These are phyloP conservation scores for Liodrosophila aerea DNA, from an alignment of 2,888 invertebrate genomes.

Conservation along the genomic window DNA sequence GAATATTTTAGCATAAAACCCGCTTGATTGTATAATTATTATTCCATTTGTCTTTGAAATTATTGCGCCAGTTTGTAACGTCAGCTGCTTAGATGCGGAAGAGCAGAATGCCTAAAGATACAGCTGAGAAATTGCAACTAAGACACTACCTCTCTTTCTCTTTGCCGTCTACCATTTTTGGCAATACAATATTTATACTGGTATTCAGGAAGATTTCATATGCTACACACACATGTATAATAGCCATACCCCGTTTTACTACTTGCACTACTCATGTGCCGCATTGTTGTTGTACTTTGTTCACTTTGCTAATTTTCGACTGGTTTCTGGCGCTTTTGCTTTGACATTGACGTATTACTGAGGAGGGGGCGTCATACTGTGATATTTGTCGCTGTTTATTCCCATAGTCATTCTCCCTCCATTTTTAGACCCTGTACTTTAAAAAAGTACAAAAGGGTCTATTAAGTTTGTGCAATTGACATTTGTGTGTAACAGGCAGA, in stretches of 20 bases:
- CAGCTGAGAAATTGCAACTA: slow-evolving; percentile 59
- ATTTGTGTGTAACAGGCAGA: too few species aligned
- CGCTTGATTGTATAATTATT: slow-evolving; percentile 57
- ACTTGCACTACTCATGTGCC: slow-evolving; percentile 26
- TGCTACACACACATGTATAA: slow-evolving; percentile 14
- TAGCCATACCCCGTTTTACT: slow-evolving; percentile 55
- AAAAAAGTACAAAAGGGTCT: too few species aligned
- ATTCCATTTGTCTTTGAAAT: slow-evolving; percentile 69
- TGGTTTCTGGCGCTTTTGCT: slow-evolving; percentile 34
- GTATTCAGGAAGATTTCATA: slow-evolving; percentile 20
- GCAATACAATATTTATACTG: slow-evolving; percentile 26
- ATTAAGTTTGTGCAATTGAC: too few species aligned
- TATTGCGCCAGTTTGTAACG: slow-evolving; percentile 76
- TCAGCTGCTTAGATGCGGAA: slow-evolving; percentile 55
- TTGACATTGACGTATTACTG: slow-evolving; percentile 62
- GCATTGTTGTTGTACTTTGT: slow-evolving; percentile 42
- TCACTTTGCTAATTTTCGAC: slow-evolving; percentile 53
- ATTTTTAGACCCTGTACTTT: too few species aligned
- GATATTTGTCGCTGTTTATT: slow-evolving; percentile 73
- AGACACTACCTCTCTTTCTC: slow-evolving; percentile 33
- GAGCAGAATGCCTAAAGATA: slow-evolving; percentile 51
- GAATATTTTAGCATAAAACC: too few species aligned
- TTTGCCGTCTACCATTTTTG: slow-evolving; percentile 39
- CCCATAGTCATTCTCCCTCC: slow-evolving; percentile 32
- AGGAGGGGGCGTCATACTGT: slow-evolving; percentile 66